Evolutionary conservation across 30 jellyfish, hydroid and myxozoan species (phyloP), one percentile per base, ranked within the genome.

Genomic region (Morbakka virulenta): DNA sequence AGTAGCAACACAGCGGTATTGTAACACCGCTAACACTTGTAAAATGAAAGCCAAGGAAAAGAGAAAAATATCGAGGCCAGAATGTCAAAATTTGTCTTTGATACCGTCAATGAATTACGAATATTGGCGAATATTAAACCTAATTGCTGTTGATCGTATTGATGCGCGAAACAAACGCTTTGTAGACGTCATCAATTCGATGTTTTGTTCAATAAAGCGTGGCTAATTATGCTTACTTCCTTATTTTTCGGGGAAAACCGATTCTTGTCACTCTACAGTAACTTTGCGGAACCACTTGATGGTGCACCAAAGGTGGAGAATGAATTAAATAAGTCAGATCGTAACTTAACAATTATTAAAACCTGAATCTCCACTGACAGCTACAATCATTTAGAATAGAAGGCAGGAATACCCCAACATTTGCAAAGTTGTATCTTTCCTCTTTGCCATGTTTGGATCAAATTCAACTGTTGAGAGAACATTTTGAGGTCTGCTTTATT

Each of bases 391-490:
- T 25, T 67, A 64, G 79, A 28, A 28, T 11, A n/a, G n/a, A n/a
- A n/a, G n/a, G n/a, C n/a, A n/a, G n/a, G n/a, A n/a, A n/a, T n/a
- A n/a, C n/a, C n/a, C n/a, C n/a, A n/a, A n/a, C n/a, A n/a, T n/a
- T n/a, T n/a, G n/a, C n/a, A 47, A 31, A 71, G 35, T 35, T 31
- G 82, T 49, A n/a, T 31, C 74, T 47, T 32, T 70, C 28, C 49
- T 63, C 13, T 25, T 21, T 27, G 28, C 76, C 33, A 32, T 70
- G 6, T 35, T 49, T 70, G 82, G 82, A 28, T 70, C 76, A 31
- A 70, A 32, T 70, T 31, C 82, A 12, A 21, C 82, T 20, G 82
- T 67, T 32, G 80, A 67, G 30, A 67, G 80, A 67, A 66, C 80
- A 33, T 67, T 67, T 49, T 33, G 71, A 70, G 29, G 41, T 36